Base-by-base conservation (phyloP, 2,113 vertebrate genomes). In the Silurus asotus region DNA sequence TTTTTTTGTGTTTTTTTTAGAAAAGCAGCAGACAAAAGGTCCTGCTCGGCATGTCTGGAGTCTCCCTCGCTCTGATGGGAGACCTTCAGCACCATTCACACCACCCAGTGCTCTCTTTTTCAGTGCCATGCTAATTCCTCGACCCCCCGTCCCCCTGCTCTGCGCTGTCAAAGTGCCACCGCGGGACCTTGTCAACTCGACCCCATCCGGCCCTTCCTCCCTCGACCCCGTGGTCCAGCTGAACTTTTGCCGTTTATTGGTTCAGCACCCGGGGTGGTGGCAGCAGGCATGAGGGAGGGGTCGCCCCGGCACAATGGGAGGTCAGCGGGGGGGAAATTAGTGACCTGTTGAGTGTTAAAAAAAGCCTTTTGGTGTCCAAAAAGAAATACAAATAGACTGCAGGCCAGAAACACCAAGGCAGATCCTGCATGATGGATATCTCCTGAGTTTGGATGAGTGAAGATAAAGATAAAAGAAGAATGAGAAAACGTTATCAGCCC, bases 291-390 rank as follows among this genome's bases (percentile, higher is more conserved):
- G 20, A 37, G 11, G 78, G 58, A 48, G 74, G 82, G 86, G 90
- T 85, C 88, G 61, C 86, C 83, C 82, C 84, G 89, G 91, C 91
- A 97, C 96, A 98, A 97, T 94, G 94, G 94, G 88, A 94, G 97
- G 97, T 97, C 97, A 96, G 49, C 49, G 49, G 91, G 81, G 77
- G 95, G 94, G 95, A 96, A 97, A 97, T 96, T 97, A 97, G 96
- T 95, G 93, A 96, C 95, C 96, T 96, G 93, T 97, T 96, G 97
- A 96, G 95, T 90, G 90, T 95, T 94, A 94, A 94, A 95, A 94
- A 94, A 92, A 93, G 56, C 92, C 93, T 69, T 82, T 74, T 83
- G 65, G 74, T 45, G 64, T 80, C 70, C 94, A 95, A 95, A 97
- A 92, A 96, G 96, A 96, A 95, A 96, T 93, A 91, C 19, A 45